These are phyloP conservation scores for Sminthurinus aureus DNA, from an alignment of 2,888 invertebrate genomes.

Conservation along the genomic window DNA sequence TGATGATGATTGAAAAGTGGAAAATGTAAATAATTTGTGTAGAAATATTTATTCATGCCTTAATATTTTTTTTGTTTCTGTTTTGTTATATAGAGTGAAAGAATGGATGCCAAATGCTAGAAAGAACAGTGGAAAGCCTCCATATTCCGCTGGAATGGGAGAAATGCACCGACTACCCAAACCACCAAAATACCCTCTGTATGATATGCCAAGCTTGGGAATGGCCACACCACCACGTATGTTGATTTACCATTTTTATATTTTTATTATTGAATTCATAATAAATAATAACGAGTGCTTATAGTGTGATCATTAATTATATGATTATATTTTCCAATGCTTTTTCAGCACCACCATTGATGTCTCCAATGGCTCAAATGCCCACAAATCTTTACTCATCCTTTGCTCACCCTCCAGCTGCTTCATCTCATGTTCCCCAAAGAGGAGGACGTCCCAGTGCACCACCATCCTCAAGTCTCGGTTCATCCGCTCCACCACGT, in stretches of 20 bases:
- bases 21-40: no score
- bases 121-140: constrained; percentile 26
- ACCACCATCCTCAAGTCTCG: neutral
- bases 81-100: constrained; percentile 29
- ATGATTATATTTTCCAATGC: no score
- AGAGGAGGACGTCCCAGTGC: constrained; percentile 35
- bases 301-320: no score
- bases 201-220: constrained; percentile 52
- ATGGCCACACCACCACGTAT: constrained; percentile 56
- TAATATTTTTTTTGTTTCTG: neutral
- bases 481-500: constrained; percentile 8
- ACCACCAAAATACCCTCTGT: constrained; percentile 58
- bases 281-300: no score
- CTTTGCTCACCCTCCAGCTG: constrained; percentile 19
- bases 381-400: constrained; percentile 44
- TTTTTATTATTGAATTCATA: no score
- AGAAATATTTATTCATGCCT: no score
- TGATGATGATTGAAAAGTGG: no score
- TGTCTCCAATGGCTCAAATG: constrained; percentile 57
- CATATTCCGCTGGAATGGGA: constrained; percentile 39
- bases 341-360: constrained; percentile 52
- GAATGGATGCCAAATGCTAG: constrained; percentile 36
- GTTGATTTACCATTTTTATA: no score
- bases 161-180: constrained; percentile 57
- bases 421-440: neutral